phyloP scores from a whole-genome alignment of 2,797 vertebrate species.

The Limnodromus scolopaceus region DNA sequence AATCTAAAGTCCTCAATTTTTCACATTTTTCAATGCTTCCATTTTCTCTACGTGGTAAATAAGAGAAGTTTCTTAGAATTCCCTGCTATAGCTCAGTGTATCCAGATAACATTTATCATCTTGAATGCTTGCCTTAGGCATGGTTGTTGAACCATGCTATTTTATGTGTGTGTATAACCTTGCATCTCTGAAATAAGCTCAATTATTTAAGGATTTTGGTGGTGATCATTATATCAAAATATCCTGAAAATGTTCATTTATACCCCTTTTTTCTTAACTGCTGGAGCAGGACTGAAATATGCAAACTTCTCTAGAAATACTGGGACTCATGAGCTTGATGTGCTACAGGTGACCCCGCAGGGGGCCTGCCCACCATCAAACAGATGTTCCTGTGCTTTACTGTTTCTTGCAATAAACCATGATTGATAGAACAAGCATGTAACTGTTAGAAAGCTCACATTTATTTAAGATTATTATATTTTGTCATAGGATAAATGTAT shows the following conservation, averaged over 20 bases:
- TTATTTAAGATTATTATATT: not conserved
- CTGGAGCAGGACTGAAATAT: not conserved
- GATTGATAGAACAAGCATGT: not conserved
- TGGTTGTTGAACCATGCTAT: not conserved
- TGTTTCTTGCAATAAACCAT: not conserved
- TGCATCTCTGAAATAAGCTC: not conserved
- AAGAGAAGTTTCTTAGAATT: not conserved
- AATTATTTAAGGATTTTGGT: not conserved
- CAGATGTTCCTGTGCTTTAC: not conserved
- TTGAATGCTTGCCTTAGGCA: not conserved
- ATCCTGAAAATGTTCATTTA: not conserved
- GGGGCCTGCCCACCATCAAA: not conserved
- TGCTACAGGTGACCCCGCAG: not conserved
- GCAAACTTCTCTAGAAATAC: not conserved
- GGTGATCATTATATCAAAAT: not conserved
- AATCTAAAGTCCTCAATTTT: not conserved
- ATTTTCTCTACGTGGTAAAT: not conserved
- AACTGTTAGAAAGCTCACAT: not conserved
- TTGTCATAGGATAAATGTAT: not conserved
- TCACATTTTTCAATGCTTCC: not conserved
- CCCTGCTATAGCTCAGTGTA: not conserved
- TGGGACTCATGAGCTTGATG: not conserved
- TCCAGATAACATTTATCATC: not conserved
- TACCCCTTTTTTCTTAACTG: not conserved
- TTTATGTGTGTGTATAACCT: not conserved